Base-by-base conservation (phyloP, 2,113 vertebrate genomes). In the Lycaon pictus region DNA sequence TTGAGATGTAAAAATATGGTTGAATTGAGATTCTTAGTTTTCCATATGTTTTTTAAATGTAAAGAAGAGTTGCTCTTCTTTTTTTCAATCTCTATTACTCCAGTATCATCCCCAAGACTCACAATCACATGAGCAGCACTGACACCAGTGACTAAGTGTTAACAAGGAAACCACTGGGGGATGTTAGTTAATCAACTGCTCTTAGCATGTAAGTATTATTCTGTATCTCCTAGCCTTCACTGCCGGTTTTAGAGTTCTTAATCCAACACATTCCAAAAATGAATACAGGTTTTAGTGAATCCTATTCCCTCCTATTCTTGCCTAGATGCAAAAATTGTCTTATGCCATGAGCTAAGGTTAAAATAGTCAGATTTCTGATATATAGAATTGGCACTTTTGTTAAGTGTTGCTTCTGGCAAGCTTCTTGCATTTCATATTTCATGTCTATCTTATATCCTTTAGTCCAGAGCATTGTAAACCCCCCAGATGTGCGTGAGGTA, bases 351-450 rank as follows among this genome's bases (percentile, higher is more conserved):
- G 69, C 65, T 92, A 89, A 85, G 11, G 89, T 89, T 96, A 84
- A 90, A 93, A 84, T 56, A 90, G n/a, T 95, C 43, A 80, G 13
- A 92, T 97, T 96, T 97, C 69, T 96, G 63, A 95, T 90, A 87
- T 94, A 85, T 32, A 96, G 43, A 96, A 96, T n/a, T 76, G 74
- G 58, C 48, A 86, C 65, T 93, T 96, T 51, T 83, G 12, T 88
- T 92, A 96, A 89, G 37, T 58, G 48, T 71, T 96, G 83, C 90
- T 96, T 90, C 23, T 60, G 27, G 80, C 13, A 67, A 90, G 13
- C 19, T 92, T 8, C 32, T 95, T 93, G 37, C 13, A 77, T 94
- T 95, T 97, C 6, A 81, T 94, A 77, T 96, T 96, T 97, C 6
- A 88, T 94, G 96, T 95, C 67, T 20, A 90, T 53, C 88, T 93